phyloP scores from a whole-genome alignment of 1,140 invertebrate genomes.

The Drosophila suzukii region DNA sequence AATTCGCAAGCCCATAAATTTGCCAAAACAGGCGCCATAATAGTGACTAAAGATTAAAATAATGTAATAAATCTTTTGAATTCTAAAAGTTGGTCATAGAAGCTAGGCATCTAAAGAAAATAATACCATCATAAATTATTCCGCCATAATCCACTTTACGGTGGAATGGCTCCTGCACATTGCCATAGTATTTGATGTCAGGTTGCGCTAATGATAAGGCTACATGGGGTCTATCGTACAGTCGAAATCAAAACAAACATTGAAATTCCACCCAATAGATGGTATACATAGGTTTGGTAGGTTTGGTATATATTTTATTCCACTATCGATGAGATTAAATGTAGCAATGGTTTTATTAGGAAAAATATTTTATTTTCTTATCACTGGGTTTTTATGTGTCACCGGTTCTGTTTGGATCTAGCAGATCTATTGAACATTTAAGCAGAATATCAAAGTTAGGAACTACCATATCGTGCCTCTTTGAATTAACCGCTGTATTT shows the following conservation, averaged over 20 bases:
- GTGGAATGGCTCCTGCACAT: constrained; percentile 27
- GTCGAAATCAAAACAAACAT: constrained; percentile 37
- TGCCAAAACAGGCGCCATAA: constrained; percentile 55
- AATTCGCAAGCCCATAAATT: constrained; percentile 54
- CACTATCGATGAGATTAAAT: not conserved
- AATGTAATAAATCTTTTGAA: constrained; percentile 67
- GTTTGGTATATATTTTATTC: not conserved
- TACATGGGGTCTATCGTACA: constrained; percentile 23
- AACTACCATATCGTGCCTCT: constrained; percentile 14
- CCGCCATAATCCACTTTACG: constrained; percentile 41
- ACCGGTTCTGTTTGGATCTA: not conserved
- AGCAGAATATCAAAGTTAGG: too few relatives aligned
- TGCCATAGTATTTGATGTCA: constrained; percentile 33
- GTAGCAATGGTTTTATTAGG: not conserved
- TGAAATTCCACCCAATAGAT: constrained; percentile 1
- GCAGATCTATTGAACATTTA: too few relatives aligned
- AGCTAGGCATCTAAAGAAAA: constrained; percentile 42
- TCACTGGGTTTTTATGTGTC: not conserved
- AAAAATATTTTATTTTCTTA: not conserved
- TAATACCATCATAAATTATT: constrained; percentile 61
- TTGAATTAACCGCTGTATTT: constrained; percentile 23
- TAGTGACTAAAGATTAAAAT: constrained; percentile 72
- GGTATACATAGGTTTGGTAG: not conserved
- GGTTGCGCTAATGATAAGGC: constrained; percentile 29
- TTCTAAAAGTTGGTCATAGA: constrained; percentile 21